Evolutionary conservation across 64 coral and sea anemone species (phyloP).

Genomic region (Trachythela sp.): DNA sequence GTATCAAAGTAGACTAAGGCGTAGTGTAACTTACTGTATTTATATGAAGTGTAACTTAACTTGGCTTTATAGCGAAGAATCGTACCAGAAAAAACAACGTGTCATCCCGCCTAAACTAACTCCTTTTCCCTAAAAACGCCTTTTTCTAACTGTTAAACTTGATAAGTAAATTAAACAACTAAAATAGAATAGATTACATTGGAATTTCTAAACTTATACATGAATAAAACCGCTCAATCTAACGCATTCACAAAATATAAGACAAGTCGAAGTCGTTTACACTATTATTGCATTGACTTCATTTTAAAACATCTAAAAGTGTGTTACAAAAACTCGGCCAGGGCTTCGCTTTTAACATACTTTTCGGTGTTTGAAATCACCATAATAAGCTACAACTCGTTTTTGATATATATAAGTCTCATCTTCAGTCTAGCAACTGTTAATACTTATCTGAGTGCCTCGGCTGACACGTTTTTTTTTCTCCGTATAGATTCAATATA

Average conservation of each 20-base stretch:
- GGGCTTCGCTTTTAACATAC: not conserved
- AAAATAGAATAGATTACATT: not conserved
- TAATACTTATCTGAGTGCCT: not conserved
- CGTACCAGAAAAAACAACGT: not conserved
- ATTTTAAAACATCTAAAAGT: not conserved
- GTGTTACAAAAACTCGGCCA: no score
- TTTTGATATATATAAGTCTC: not conserved
- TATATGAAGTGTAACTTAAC: no score
- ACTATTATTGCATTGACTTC: no score
- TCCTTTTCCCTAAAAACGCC: not conserved
- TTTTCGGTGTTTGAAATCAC: not conserved
- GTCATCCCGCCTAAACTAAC: not conserved
- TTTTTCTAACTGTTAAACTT: not conserved
- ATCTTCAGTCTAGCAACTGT: not conserved
- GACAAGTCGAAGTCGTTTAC: no score
- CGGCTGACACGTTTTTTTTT: slow-evolving; percentile 46
- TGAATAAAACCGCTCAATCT: not conserved
- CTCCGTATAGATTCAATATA: slow-evolving; percentile 96
- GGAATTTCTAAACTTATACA: no score
- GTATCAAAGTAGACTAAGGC: no score
- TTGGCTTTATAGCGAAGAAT: not conserved
- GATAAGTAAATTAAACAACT: not conserved
- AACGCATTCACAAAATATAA: not conserved
- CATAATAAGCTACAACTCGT: not conserved
- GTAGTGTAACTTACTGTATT: no score